A percentile compares a stretch with the other conserved stretches of the same genome.
phyloP scores from a whole-genome alignment of 2,888 invertebrate species.

The Meghimatium bilineatum region DNA sequence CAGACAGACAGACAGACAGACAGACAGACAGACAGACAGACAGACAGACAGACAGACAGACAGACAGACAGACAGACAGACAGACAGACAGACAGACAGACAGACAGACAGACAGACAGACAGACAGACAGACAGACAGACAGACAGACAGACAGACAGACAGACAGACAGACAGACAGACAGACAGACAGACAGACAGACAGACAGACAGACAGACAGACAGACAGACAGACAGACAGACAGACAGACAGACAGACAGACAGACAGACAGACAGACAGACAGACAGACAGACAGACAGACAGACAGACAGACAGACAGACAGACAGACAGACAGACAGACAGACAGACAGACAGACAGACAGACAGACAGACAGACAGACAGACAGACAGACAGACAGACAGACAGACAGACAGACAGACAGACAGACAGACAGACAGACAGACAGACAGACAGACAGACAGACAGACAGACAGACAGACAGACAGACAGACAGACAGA shows the following conservation, averaged over 20 bases:
- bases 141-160: constrained; percentile 20
- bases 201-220: neutral
- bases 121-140: neutral
- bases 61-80: neutral
- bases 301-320: constrained; percentile 19
- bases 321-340: constrained; percentile 14
- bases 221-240: neutral
- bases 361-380: constrained; percentile 11
- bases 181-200: neutral
- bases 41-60: neutral
- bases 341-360: constrained; percentile 3
- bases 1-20: neutral
- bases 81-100: constrained; percentile 10
- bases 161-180: constrained; percentile 15
- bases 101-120: neutral
- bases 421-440: constrained; percentile 7
- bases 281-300: neutral
- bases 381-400: constrained; percentile 16
- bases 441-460: constrained; percentile 12
- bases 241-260: neutral
- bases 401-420: constrained; percentile 12
- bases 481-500: neutral
- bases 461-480: neutral
- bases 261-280: constrained; percentile 10
- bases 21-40: neutral